Conservation (phyloP, 1,140 invertebrate species). For the Zaprionus gabonicus region DNA sequence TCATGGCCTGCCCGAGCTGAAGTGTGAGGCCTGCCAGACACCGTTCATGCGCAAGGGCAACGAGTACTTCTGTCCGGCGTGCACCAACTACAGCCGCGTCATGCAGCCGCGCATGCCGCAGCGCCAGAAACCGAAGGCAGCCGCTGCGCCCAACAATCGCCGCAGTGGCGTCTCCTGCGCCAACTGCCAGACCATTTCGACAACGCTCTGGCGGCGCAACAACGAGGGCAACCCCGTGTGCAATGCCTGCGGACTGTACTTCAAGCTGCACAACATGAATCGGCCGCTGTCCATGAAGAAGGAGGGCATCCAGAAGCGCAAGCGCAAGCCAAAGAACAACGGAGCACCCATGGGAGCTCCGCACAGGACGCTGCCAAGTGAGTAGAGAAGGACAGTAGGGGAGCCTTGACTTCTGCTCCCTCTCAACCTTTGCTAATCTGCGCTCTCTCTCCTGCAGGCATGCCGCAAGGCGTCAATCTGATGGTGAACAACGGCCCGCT, state of each 20-base stretch:
- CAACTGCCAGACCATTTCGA: constrained; percentile 95
- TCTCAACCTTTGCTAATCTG: not conserved
- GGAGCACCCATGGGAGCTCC: constrained; percentile 75
- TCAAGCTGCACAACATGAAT: constrained; percentile 95
- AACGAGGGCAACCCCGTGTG: constrained; percentile 95
- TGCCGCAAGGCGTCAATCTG: constrained; percentile 65
- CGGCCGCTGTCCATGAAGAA: constrained; percentile 98
- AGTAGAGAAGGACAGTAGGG: constrained; percentile 31
- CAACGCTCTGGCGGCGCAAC: constrained; percentile 96
- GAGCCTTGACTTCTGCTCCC: too few species aligned
- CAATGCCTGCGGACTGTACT: constrained; percentile 97
- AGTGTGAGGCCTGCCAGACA: constrained; percentile 67
- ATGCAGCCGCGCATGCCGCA: constrained; percentile 52
- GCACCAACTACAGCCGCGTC: constrained; percentile 37
- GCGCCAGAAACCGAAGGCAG: constrained; percentile 73
- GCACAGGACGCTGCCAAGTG: constrained; percentile 71
- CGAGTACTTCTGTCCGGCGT: constrained; percentile 58
- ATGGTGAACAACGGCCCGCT: constrained; percentile 59
- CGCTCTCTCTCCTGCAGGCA: constrained; percentile 41
- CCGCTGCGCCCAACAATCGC: constrained; percentile 85
- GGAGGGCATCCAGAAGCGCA: constrained; percentile 96
- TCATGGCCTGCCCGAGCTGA: constrained; percentile 51
- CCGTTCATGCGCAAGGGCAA: constrained; percentile 57
- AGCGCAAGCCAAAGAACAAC: constrained; percentile 94
- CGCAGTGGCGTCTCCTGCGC: constrained; percentile 94